Conservation (phyloP, 2,888 invertebrate species). For the Mellilla xanthometata region DNA sequence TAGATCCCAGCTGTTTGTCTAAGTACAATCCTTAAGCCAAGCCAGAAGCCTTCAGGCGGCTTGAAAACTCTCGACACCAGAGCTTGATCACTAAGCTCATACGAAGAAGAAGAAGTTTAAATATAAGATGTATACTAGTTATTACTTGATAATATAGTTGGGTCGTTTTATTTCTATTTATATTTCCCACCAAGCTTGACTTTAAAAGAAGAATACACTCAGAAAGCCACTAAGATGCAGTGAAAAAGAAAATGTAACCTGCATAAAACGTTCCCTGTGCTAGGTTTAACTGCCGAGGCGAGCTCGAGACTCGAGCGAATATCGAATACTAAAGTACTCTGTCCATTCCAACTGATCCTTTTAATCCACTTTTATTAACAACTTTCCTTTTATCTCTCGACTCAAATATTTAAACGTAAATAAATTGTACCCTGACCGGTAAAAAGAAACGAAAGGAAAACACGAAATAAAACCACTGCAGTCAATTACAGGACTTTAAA, state of each 20-base stretch:
- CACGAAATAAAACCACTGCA: conserved; percentile 53
- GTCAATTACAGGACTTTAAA: conserved; percentile 75
- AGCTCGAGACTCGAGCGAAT: conserved; percentile 13
- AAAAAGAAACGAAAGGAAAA: conserved; percentile 49
- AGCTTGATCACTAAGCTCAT: too few relatives aligned
- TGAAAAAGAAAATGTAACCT: conserved; percentile 13
- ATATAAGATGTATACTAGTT: too few relatives aligned
- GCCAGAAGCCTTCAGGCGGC: too few relatives aligned
- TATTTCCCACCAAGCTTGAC: too few relatives aligned
- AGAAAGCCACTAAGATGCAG: conserved; percentile 9
- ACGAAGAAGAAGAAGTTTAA: too few relatives aligned
- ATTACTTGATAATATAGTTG: too few relatives aligned
- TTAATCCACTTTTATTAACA: conserved; percentile 60
- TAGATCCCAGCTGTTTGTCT: too few relatives aligned
- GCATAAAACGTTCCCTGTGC: conserved; percentile 12
- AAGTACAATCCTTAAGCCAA: too few relatives aligned
- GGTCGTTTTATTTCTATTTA: too few relatives aligned
- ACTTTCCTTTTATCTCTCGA: conserved; percentile 52
- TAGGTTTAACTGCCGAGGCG: conserved; percentile 24
- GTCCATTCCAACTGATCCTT: conserved; percentile 45
- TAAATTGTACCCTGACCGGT: conserved; percentile 53
- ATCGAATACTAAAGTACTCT: conserved; percentile 39
- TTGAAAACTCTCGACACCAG: too few relatives aligned
- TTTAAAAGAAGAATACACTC: conserved; percentile 2
- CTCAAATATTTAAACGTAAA: conserved; percentile 59